Evolutionary conservation across 2,888 invertebrate species (phyloP).

Genomic region (Limnephilus rhombicus): DNA sequence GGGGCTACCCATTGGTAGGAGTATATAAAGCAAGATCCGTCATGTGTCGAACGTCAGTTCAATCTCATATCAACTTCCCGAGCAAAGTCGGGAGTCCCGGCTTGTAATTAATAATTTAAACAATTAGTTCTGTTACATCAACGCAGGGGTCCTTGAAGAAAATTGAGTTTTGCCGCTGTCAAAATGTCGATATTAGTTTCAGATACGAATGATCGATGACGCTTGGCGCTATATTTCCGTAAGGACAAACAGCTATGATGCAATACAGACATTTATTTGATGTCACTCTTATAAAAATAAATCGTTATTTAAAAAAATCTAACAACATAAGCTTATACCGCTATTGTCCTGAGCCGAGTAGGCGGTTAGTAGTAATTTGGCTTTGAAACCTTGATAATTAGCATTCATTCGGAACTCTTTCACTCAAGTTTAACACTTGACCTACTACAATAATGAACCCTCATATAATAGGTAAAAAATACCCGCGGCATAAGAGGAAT

Average conservation of each 20-base stretch:
- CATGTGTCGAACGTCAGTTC: too few relatives aligned
- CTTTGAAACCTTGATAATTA: not conserved
- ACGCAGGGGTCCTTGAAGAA: not conserved
- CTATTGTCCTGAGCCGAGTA: not conserved
- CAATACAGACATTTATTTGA: not conserved
- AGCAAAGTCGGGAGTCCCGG: too few relatives aligned
- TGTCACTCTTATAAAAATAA: not conserved
- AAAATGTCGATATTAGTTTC: not conserved
- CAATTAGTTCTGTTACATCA: not conserved
- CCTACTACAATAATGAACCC: not conserved
- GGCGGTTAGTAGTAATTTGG: not conserved
- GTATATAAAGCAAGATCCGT: too few relatives aligned
- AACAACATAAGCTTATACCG: not conserved
- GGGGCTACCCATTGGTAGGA: too few relatives aligned
- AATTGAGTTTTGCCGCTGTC: not conserved
- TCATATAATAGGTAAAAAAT: not conserved
- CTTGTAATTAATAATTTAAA: not conserved
- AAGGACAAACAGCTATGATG: not conserved
- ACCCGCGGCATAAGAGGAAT: not conserved
- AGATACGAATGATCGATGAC: not conserved
- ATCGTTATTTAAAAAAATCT: not conserved
- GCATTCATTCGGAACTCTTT: not conserved
- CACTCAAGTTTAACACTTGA: not conserved
- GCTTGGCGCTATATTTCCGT: not conserved
- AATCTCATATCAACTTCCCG: too few relatives aligned